Evolutionary conservation across 1,140 invertebrate genomes (phyloP), one percentile per base, ranked within the genome.

Genomic region (Bathynomus jamesi): DNA sequence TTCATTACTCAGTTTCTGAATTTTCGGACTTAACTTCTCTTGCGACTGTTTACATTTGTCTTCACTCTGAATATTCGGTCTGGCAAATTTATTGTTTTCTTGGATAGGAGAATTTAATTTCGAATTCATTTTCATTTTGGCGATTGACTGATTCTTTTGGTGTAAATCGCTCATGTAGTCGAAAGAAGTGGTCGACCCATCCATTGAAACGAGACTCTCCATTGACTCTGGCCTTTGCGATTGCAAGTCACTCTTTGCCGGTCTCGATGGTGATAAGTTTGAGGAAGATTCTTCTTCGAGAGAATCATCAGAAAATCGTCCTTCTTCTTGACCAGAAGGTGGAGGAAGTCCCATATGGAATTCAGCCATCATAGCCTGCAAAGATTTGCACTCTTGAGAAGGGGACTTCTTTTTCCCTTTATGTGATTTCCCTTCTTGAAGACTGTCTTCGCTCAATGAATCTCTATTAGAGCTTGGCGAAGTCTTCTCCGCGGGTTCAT

Each of bases 241-340:
- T 65, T 73, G 28, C 40, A 67, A 62, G 40, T 73, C 67, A 11
- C 61, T 61, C 8, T 71, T 65, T 28, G 69, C 65, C 0, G 71
- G 69, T 3, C 65, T 31, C 10, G 75, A 73, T 3, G 68, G 69
- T 30, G 40, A 63, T 2, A 69, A 46, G 3, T 53, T 61, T 8
- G 67, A 61, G 28, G 46, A 69, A 4, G 46, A 13, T 28, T 69
- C 67, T 13, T 68, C 66, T 80, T 92, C 91, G 63, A 92, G 80
- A 3, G 90, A 92, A 80, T 92, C 90, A 80, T 92, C 91, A 4
- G 90, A 92, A 80, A 92, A 92, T 72, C 88, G 87, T 74, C 89
- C 89, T 75, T 86, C 86, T 75, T 90, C 89, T 70, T 89, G 88
- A 10, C 78, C n/a, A 80, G 83, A 3, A 80, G 83, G 60, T 80